Base-by-base conservation (phyloP, 2,113 vertebrate species). In the Calyptommatus sinebrachiatus region DNA sequence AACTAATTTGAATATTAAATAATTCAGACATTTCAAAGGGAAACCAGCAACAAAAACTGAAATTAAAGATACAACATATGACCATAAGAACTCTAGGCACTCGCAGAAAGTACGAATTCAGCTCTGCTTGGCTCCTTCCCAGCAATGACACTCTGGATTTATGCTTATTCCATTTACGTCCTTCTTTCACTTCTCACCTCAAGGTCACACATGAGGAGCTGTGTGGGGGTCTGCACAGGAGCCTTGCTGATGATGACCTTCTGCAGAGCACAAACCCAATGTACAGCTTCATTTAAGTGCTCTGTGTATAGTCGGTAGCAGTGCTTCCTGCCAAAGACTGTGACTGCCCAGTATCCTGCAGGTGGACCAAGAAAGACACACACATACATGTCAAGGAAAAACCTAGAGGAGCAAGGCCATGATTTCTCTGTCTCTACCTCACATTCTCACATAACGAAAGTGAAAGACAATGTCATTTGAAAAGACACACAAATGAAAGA, bases 231-330 rank as follows among this genome's bases (percentile, higher is more conserved):
- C 85, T 99, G 97, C 83, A 99, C 92, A 0, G 97, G 98, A 0
- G 96, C 96, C 92, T 98, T 99, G 91, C 96, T 96, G 82, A 96
- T 94, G 0, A 99, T 99, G 90, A 99, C 98, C 82, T 97, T 97
- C 83, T 98, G 96, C 84, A 99, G 91, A 0, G 97, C 97, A 22
- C 95, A 96, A 5, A 96, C 98, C 98, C 98, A 99, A 92, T 93
- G 96, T 83, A 97, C 95, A 0, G 97, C 98, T 91, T 99, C 97
- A 0, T 96, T 96, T 89, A 98, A 97, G 85, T 97, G 97, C 68
- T 97, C 96, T 0, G 96, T 97, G 94, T 96, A 98, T 24, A 99
- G 94, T 73, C 94, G 94, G 91, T 97, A 95, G 89, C 97, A 97
- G 70, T 99, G 97, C 85, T 98, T 99, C 57, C 97, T 94, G 31